Evolutionary conservation across 1,140 invertebrate species (phyloP).

Genomic region (Drosophila trapezifrons): DNA sequence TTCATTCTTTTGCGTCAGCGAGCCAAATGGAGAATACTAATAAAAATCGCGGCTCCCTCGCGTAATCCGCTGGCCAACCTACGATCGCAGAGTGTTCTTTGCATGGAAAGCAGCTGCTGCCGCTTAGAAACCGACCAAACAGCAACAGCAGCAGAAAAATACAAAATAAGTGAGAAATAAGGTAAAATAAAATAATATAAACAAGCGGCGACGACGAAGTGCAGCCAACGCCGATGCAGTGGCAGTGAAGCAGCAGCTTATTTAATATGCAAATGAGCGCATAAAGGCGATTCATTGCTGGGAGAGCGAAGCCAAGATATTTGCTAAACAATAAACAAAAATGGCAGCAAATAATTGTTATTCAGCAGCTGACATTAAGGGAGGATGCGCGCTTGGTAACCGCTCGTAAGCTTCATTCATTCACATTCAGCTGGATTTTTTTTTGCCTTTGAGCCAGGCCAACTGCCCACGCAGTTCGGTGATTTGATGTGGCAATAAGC

Average conservation of each 20-base stretch:
- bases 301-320: constrained; percentile 59
- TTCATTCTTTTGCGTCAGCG: constrained; percentile 74
- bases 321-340: constrained; percentile 77
- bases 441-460: constrained; percentile 28
- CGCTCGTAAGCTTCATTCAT: constrained; percentile 16
- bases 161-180: constrained; percentile 8
- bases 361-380: constrained; percentile 55
- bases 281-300: constrained; percentile 80
- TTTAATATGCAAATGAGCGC: constrained; percentile 83
- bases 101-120: constrained; percentile 66
- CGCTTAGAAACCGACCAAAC: constrained; percentile 69
- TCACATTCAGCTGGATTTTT: constrained; percentile 32
- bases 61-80: constrained; percentile 69
- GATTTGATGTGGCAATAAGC: constrained; percentile 60
- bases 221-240: constrained; percentile 56
- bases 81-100: constrained; percentile 61
- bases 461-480: constrained; percentile 53
- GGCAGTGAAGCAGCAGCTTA: constrained; percentile 55
- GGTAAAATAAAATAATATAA: constrained; percentile 15
- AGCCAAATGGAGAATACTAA: constrained; percentile 74
- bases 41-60: constrained; percentile 50
- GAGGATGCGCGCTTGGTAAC: constrained; percentile 77
- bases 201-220: constrained; percentile 44
- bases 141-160: constrained; percentile 35
- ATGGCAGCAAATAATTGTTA: constrained; percentile 71